phyloP scores from a whole-genome alignment of 2,888 invertebrate genomes.

The Aphidoletes aphidimyza region DNA sequence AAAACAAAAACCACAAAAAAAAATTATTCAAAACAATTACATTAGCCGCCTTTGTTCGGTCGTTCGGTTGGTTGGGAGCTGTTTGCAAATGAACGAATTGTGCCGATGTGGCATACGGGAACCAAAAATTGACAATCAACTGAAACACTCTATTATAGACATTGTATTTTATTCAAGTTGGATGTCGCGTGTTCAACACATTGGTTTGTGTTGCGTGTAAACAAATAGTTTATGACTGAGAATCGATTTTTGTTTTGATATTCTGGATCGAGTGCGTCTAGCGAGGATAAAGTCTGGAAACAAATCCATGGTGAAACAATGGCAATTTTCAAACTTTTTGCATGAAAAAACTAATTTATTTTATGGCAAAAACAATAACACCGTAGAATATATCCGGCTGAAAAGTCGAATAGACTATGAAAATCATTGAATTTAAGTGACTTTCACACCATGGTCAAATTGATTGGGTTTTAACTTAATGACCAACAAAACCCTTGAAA shows the following conservation, averaged over 20 bases:
- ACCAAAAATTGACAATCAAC: neutral
- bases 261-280: neutral
- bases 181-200: neutral
- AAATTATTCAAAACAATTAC: no score
- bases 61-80: no score
- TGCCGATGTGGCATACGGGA: neutral
- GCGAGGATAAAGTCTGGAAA: neutral
- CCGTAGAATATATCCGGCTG: no score
- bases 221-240: slow-evolving; percentile 13
- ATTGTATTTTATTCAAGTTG: neutral
- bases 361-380: no score
- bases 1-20: no score
- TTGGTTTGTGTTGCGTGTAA: neutral
- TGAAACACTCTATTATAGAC: neutral
- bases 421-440: neutral
- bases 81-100: neutral
- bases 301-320: neutral
- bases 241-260: slow-evolving; percentile 7
- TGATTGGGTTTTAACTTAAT: neutral
- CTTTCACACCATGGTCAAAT: neutral
- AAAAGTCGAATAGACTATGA: no score
- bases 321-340: neutral
- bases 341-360: neutral
- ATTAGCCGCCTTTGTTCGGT: neutral
- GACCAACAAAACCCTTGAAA: neutral